Conservation (phyloP, 2,113 vertebrate genomes). For the Tragulus kanchil region DNA sequence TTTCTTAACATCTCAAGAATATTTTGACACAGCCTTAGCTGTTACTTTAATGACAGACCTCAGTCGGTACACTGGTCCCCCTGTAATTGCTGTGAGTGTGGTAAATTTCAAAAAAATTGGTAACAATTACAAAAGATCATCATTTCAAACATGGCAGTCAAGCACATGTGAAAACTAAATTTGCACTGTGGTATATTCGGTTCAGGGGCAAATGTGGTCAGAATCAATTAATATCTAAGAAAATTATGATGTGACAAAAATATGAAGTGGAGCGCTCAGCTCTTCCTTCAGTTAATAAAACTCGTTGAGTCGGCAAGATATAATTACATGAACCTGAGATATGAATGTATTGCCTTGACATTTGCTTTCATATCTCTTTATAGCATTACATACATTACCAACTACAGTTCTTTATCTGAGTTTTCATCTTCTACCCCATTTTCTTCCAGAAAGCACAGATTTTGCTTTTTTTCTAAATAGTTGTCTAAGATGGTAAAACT, state of each 20-base stretch:
- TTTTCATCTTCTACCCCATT: background rate
- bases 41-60: background rate
- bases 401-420: background rate
- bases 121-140: conserved; percentile 31
- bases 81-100: background rate
- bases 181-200: background rate
- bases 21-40: background rate
- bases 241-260: conserved; percentile 48
- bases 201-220: conserved; percentile 49
- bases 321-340: background rate
- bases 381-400: background rate
- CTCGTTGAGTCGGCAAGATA: conserved; percentile 44
- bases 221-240: conserved; percentile 52
- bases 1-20: background rate
- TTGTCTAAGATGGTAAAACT: conserved; percentile 14
- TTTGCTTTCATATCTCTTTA: conserved; percentile 43
- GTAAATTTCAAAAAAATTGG: conserved; percentile 58
- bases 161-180: conserved; percentile 14
- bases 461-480: background rate
- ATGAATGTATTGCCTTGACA: conserved; percentile 29
- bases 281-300: conserved; percentile 62
- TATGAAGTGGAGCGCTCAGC: conserved; percentile 6
- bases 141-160: conserved; percentile 9
- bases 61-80: background rate
- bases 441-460: background rate